phyloP scores from a whole-genome alignment of 1,140 invertebrate species.

The Zaprionus kolodkinae region DNA sequence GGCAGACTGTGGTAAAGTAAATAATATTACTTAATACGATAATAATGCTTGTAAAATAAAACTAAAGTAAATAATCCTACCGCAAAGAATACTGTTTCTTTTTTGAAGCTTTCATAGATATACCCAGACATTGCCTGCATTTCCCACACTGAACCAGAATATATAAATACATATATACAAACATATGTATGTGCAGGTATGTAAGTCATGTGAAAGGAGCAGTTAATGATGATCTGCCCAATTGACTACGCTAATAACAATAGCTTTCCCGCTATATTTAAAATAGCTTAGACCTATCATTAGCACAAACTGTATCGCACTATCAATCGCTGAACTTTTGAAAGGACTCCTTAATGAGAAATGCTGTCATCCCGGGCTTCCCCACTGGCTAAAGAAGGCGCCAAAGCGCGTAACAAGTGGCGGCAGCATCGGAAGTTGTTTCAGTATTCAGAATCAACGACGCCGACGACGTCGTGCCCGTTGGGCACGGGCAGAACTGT shows the following conservation, averaged over 20 bases:
- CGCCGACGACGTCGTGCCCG: slow-evolving; percentile 43
- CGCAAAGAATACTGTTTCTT: no score
- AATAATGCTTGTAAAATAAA: no score
- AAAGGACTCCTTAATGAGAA: slow-evolving; percentile 19
- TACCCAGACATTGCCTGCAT: background rate
- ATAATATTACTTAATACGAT: no score
- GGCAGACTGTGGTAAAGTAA: no score
- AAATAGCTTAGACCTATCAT: background rate
- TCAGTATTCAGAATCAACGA: slow-evolving; percentile 60
- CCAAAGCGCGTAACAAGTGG: slow-evolving; percentile 80
- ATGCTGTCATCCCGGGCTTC: slow-evolving; percentile 14
- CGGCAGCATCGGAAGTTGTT: slow-evolving; percentile 70
- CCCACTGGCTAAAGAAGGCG: slow-evolving; percentile 50
- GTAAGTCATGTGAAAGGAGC: background rate
- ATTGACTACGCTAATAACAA: no score
- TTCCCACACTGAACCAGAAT: background rate
- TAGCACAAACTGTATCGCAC: slow-evolving; percentile 1
- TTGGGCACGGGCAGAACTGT: slow-evolving; percentile 14
- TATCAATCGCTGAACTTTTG: background rate
- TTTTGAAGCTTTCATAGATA: no score
- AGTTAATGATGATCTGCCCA: background rate
- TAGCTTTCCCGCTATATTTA: no score
- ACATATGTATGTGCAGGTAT: background rate
- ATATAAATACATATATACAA: background rate
- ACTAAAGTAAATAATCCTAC: no score